A percentile compares a stretch with the other conserved stretches of the same genome.
phyloP scores from a whole-genome alignment of 2,888 invertebrate genomes.

The Anagyrus pseudococci region DNA sequence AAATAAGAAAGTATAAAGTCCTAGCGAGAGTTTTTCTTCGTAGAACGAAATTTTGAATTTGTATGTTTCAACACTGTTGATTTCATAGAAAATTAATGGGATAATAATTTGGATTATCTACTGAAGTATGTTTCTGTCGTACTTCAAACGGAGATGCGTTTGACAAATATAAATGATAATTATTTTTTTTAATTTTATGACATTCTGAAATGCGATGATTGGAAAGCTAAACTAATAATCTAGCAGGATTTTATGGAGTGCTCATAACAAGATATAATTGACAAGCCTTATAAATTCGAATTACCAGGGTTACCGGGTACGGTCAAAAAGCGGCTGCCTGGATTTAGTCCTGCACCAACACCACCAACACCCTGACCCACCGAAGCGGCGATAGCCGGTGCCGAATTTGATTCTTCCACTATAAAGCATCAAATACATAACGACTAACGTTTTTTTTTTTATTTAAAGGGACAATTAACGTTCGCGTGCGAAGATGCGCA shows the following conservation, averaged over 20 bases:
- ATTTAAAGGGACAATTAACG: constrained; percentile 39
- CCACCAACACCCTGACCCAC: constrained; percentile 44
- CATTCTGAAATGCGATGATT: constrained; percentile 17
- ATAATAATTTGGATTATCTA: too few species aligned
- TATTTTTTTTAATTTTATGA: too few species aligned
- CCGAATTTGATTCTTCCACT: constrained; percentile 61
- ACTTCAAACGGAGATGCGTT: constrained; percentile 26
- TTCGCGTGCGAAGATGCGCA: constrained; percentile 1
- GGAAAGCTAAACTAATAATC: constrained; percentile 17
- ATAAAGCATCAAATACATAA: constrained; percentile 48
- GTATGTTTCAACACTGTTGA: too few species aligned
- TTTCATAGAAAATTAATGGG: too few species aligned
- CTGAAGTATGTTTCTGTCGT: constrained; percentile 36
- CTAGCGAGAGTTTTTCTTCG: too few species aligned
- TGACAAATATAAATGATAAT: constrained; percentile 16
- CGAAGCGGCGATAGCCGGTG: constrained; percentile 55
- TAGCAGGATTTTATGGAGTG: constrained; percentile 28
- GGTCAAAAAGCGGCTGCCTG: constrained; percentile 71
- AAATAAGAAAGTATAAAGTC: too few species aligned
- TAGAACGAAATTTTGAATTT: too few species aligned
- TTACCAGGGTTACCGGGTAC: constrained; percentile 64
- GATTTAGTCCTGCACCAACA: constrained; percentile 53
- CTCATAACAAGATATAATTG: constrained; percentile 24
- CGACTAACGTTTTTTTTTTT: constrained; percentile 47
- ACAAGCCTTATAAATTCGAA: constrained; percentile 34